Base-by-base conservation (phyloP, 2,888 invertebrate species). In the Gandaritis pyraliata region DNA sequence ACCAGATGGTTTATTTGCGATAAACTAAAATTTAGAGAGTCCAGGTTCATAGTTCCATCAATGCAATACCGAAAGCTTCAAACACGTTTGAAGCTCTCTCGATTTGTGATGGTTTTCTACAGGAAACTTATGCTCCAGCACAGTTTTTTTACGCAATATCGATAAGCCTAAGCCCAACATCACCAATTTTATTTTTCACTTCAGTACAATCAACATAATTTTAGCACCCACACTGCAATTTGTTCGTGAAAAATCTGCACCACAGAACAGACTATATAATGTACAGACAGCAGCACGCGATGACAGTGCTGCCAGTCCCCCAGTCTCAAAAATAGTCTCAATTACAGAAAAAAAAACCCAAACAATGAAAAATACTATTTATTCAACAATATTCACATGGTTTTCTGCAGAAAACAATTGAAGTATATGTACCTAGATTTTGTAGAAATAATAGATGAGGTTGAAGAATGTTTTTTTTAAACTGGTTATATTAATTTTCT, bases 31-130 rank as follows among this genome's bases (percentile, higher is more conserved):
- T 97, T 97, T 95, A 98, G 95, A 95, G 98, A 96, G 96, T 98
- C 98, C 95, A 98, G 97, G 97, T 97, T 97, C 98, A 98, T 98
- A 97, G 96, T 97, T 97, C 97, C 97, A 95, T 95, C 94, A 95
- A 95, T 94, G 94, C 96, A 94, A 95, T 95, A 94, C 95, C 96
- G 97, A 97, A 97, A 97, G 97, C 97, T 97, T 97, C 97, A 97
- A 97, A 96, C 94, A 94, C 93, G 94, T 94, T 96, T 96, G 96
- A 97, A 97, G 96, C 96, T 96, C 96, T 96, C 96, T 95, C 94
- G 93, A 94, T 94, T 94, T 94, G 94, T 94, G 94, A 94, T 94
- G 94, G 94, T 94, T 94, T 93, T 93, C 93, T 90, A 92, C 82
- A 73, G 80, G 84, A 82, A 85, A 86, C 72, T 80, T 85, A 70